phyloP scores from a whole-genome alignment of 1,140 invertebrate species.

The Drosophila sp. region DNA sequence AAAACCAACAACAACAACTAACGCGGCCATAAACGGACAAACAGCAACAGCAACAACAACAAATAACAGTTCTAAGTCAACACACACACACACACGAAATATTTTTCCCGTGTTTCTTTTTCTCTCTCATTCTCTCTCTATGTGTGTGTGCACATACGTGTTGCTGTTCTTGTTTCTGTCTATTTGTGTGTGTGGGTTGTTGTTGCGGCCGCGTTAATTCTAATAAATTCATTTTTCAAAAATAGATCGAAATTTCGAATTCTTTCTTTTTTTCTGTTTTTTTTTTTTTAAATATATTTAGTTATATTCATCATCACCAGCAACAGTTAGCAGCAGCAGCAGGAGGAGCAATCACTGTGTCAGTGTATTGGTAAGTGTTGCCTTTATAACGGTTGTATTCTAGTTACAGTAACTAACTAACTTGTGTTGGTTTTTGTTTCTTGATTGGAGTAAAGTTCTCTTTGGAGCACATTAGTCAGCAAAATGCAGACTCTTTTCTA shows the following conservation, averaged over 20 bases:
- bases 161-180: constrained; percentile 2
- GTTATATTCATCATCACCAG: constrained; percentile 21
- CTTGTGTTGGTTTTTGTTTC: background rate
- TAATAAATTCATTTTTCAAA: constrained; percentile 12
- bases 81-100: background rate
- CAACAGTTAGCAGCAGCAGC: constrained; percentile 38
- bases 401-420: background rate
- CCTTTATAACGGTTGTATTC: constrained; percentile 4
- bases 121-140: background rate
- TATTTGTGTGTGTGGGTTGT: background rate
- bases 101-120: constrained; percentile 37
- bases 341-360: constrained; percentile 12
- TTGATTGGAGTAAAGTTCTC: background rate
- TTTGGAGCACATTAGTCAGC: constrained; percentile 1
- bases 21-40: constrained; percentile 12
- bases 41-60: constrained; percentile 33
- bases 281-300: constrained; percentile 21
- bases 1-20: constrained; percentile 38
- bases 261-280: constrained; percentile 41
- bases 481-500: background rate
- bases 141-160: constrained; percentile 23
- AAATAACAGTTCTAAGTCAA: constrained; percentile 64
- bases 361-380: constrained; percentile 9
- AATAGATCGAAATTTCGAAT: constrained; percentile 48
- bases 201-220: background rate